These are phyloP conservation scores for Cyrtonyx montezumae DNA, from an alignment of 2,113 vertebrate species.

Conservation along the genomic window DNA sequence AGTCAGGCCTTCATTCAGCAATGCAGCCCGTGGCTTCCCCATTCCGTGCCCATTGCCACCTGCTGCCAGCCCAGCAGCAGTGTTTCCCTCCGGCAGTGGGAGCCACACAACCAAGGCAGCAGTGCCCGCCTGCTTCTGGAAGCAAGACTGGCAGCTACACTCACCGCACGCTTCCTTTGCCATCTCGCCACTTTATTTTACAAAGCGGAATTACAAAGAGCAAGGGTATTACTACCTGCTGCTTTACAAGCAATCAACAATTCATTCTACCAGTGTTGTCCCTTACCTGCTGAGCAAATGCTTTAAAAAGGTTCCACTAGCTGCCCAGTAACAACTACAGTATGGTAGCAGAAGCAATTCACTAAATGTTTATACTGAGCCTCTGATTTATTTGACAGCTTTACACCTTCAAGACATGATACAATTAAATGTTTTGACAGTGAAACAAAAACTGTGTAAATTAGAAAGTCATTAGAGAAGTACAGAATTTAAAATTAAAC, in stretches of 20 bases:
- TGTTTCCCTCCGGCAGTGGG: too few relatives aligned
- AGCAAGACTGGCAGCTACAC: neutral
- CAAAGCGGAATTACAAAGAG: conserved; percentile 64
- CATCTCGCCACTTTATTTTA: conserved; percentile 52
- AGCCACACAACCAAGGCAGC: neutral
- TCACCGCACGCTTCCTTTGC: neutral
- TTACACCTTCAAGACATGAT: conserved; percentile 85
- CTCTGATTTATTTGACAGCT: conserved; percentile 89
- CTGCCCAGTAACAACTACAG: conserved; percentile 66
- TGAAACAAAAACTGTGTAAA: conserved; percentile 86
- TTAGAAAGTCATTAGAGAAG: conserved; percentile 79
- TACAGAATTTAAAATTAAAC: conserved; percentile 77
- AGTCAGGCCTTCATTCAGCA: neutral
- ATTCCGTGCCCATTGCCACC: neutral
- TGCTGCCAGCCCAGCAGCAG: neutral
- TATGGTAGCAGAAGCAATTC: conserved; percentile 80
- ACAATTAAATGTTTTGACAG: conserved; percentile 90
- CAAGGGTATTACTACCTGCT: conserved; percentile 78
- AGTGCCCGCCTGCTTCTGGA: neutral
- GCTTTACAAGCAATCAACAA: conserved; percentile 81
- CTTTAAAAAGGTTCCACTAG: conserved; percentile 68
- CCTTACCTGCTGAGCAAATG: conserved; percentile 81
- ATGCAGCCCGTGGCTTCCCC: too few relatives aligned
- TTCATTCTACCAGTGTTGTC: conserved; percentile 71
- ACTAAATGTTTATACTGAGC: conserved; percentile 81